These are phyloP conservation scores for Notolabrus celidotus DNA, from an alignment of 2,797 vertebrate genomes.

Conservation along the genomic window DNA sequence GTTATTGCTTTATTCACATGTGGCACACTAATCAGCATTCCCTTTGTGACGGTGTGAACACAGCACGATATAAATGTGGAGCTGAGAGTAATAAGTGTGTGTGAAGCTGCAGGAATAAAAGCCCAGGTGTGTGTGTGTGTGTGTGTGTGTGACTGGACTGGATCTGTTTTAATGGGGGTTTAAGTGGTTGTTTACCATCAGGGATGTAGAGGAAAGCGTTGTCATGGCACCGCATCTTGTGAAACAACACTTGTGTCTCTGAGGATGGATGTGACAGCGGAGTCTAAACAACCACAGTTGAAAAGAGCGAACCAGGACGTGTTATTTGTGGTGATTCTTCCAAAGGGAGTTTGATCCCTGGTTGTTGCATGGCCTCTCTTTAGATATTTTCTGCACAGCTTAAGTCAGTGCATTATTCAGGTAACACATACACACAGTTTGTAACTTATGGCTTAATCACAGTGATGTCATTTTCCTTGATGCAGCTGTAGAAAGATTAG, in stretches of 20 bases:
- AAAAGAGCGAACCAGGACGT: background rate
- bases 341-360: conserved; percentile 9
- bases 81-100: conserved; percentile 23
- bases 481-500: too few species aligned
- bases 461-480: too few species aligned
- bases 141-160: conserved; percentile 40
- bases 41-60: background rate
- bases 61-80: conserved; percentile 5
- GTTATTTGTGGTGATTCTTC: conserved; percentile 4
- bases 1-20: conserved; percentile 21
- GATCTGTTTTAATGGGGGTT: conserved; percentile 26
- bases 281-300: conserved; percentile 10
- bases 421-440: too few species aligned
- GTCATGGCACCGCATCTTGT: conserved; percentile 1
- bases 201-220: conserved; percentile 26
- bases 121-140: conserved; percentile 47
- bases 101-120: conserved; percentile 19
- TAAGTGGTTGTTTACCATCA: conserved; percentile 50
- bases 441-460: too few species aligned
- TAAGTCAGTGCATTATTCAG: too few species aligned
- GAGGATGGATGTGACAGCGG: background rate
- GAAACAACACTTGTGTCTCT: conserved; percentile 18
- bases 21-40: conserved; percentile 29
- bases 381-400: background rate
- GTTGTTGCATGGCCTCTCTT: too few species aligned